Evolutionary conservation across 2,888 invertebrate species (phyloP), one percentile per base, ranked within the genome.

Genomic region (Drosophila koepferae): DNA sequence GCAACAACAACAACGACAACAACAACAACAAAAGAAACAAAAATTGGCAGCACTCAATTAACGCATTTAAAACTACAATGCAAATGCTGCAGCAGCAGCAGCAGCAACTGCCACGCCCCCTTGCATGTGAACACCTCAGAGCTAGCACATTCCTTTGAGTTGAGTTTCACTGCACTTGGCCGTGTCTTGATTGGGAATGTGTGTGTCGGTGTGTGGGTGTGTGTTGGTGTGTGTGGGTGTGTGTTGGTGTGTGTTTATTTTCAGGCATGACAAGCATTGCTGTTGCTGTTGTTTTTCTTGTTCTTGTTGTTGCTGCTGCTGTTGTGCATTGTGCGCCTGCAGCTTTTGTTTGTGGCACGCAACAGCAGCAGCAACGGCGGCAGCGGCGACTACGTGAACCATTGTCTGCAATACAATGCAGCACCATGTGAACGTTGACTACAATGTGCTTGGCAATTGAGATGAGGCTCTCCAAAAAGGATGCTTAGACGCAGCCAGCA

Each of bases 31-130:
- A 40, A 49, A 5, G 6, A 36, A 49, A 28, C 44, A 55, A 40
- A 74, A 73, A 80, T 85, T 87, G 90, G 71, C 74, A 74, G 75
- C 86, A 88, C 90, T 86, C 89, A 86, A 86, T 86, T 86, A 86
- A 86, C 88, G 86, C 83, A 82, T 90, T 90, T 88, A 75, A 88
- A 75, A 88, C 69, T 71, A 80, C 72, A 85, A 80, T 80, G 78
- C 63, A 49, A 72, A 67, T 54, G 34, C 75, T 54, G 34, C 75
- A 68, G 54, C 74, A 58, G 60, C 75, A 62, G 79, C 74, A 59
- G 75, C 75, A 63, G 61, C 76, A 41, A 46, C 49, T 63, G 80
- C 41, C 46, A 38, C 51, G 53, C 43, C 49, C 41, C 34, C 43
- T 10, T 5, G 8, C 23, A 31, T 18, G 34, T 18, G 28, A 40